A percentile compares a stretch with the other conserved stretches of the same genome.
Conservation (phyloP, 2,113 vertebrate species). For the Ciconia maguari region DNA sequence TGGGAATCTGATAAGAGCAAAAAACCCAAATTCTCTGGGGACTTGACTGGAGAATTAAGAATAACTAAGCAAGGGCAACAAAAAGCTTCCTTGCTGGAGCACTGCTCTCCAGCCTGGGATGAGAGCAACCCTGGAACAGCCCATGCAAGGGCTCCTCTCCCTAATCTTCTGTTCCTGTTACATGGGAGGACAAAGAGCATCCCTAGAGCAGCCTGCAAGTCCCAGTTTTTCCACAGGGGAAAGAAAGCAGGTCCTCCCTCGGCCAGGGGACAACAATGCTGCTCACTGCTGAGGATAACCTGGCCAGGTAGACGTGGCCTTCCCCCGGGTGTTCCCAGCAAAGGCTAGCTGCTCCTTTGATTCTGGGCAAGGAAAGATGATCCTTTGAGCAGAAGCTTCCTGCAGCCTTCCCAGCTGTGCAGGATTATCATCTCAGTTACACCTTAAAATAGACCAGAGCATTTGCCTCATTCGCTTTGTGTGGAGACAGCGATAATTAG, state of each 20-base stretch:
- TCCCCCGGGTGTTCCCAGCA: background rate
- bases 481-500: conserved; percentile 43
- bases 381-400: conserved; percentile 6
- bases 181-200: background rate
- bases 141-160: background rate
- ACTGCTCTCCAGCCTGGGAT: background rate
- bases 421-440: conserved; percentile 28
- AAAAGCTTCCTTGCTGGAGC: background rate
- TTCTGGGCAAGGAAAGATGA: background rate
- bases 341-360: background rate
- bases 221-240: background rate
- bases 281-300: background rate
- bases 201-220: background rate
- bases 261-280: background rate
- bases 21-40: accelerated
- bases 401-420: conserved; percentile 29
- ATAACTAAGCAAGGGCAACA: background rate
- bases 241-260: background rate
- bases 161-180: background rate
- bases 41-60: background rate
- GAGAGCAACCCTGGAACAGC: background rate
- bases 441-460: conserved; percentile 46
- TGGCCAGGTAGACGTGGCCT: background rate
- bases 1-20: background rate
- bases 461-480: background rate